Conservation (phyloP, 2,797 vertebrate species). For the Gymnothorax javanicus region DNA sequence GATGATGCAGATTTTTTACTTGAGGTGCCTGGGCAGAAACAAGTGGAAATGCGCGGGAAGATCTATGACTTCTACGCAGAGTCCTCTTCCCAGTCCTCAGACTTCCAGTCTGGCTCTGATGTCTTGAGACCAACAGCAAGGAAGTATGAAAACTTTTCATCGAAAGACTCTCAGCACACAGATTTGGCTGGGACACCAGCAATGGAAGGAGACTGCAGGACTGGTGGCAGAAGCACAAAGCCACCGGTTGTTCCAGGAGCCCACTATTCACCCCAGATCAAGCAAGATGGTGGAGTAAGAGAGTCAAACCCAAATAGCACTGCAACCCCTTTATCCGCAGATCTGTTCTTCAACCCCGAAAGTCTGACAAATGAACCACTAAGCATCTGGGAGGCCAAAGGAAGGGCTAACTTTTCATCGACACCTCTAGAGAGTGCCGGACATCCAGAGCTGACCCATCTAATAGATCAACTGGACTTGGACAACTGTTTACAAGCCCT, state of each 20-base stretch:
- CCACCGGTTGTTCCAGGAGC: constrained; percentile 57
- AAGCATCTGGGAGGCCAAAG: constrained; percentile 20
- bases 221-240: constrained; percentile 49
- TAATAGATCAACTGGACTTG: constrained; percentile 75
- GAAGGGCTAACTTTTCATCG: constrained; percentile 61
- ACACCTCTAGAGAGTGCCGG: constrained; percentile 43
- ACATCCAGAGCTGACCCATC: constrained; percentile 58
- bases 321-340: constrained; percentile 11
- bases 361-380: constrained; percentile 41
- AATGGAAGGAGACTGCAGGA: constrained; percentile 43
- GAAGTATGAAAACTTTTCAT: accelerated
- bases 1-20: constrained; percentile 76
- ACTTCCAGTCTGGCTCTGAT: constrained; percentile 39
- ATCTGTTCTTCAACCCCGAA: constrained; percentile 35
- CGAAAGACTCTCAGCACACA: background rate
- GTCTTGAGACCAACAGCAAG: background rate
- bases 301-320: background rate
- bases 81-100: constrained; percentile 73
- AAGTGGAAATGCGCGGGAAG: constrained; percentile 73
- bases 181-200: background rate
- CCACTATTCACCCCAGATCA: constrained; percentile 55
- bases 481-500: constrained; percentile 86
- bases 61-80: constrained; percentile 86
- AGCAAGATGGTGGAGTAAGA: constrained; percentile 59
- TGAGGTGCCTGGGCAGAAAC: constrained; percentile 49